A percentile compares a stretch with the other conserved stretches of the same genome.
These are phyloP conservation scores for Malaclemys terrapin DNA, from an alignment of 2,113 vertebrate genomes.

Conservation along the genomic window DNA sequence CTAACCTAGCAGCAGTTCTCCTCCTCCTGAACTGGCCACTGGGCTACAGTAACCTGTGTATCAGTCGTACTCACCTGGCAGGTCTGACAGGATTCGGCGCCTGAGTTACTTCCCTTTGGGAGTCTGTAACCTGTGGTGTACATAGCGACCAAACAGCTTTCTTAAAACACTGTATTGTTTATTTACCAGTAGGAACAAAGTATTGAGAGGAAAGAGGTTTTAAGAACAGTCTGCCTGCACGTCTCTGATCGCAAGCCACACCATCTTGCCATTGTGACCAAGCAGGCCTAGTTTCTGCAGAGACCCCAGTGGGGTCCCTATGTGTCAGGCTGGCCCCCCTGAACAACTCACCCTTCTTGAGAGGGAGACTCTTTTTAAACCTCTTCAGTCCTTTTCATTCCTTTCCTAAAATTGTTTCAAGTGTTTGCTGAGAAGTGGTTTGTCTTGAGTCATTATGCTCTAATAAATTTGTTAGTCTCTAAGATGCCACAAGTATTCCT, in stretches of 20 bases:
- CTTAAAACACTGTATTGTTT: not conserved
- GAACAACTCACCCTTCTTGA: not conserved
- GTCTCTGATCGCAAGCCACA: not conserved
- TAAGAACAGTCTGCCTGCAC: not conserved
- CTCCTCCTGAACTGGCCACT: too few relatives aligned
- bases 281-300: not conserved
- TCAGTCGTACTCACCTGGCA: too few relatives aligned
- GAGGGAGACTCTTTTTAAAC: not conserved
- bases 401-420: accelerated
- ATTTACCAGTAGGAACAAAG: not conserved
- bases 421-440: not conserved
- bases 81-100: too few relatives aligned
- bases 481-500: too few relatives aligned
- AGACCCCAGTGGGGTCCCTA: not conserved
- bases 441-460: not conserved
- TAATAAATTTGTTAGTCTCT: too few relatives aligned
- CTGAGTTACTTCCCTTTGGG: not conserved
- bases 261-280: not conserved
- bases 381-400: not conserved
- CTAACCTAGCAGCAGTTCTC: too few relatives aligned
- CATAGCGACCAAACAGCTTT: not conserved
- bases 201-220: not conserved
- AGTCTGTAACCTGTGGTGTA: accelerated
- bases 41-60: too few relatives aligned
- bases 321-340: not conserved